phyloP scores from a whole-genome alignment of 2,888 invertebrate species.

The Tuberolachnus salignus region DNA sequence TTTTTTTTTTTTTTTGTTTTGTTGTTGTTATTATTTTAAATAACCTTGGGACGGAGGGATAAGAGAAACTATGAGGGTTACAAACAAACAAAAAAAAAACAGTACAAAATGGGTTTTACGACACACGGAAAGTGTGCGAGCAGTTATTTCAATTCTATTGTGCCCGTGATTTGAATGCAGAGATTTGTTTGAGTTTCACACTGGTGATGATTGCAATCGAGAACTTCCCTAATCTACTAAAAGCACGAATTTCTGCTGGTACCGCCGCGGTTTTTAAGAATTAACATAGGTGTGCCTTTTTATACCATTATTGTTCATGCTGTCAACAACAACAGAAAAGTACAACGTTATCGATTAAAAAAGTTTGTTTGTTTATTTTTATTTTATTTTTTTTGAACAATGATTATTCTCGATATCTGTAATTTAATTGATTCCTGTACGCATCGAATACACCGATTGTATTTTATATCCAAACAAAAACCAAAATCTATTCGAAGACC shows the following conservation, averaged over 20 bases:
- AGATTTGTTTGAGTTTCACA: constrained; percentile 17
- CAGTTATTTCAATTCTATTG: constrained; percentile 29
- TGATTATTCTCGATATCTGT: too few species aligned
- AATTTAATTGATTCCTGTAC: too few species aligned
- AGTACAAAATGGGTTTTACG: constrained; percentile 2
- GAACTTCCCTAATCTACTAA: constrained; percentile 33
- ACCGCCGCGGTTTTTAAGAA: neutral
- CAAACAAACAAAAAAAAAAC: neutral
- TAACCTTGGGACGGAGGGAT: neutral
- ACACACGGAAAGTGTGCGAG: neutral
- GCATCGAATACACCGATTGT: too few species aligned
- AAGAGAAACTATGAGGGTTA: neutral
- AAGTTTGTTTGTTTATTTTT: constrained; percentile 15
- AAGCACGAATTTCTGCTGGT: constrained; percentile 24
- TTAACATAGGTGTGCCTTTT: neutral
- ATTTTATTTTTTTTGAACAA: too few species aligned
- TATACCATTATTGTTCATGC: constrained; percentile 19
- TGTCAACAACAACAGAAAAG: constrained; percentile 7
- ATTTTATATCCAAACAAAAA: too few species aligned
- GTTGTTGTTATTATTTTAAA: constrained; percentile 12
- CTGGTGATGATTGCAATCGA: constrained; percentile 16
- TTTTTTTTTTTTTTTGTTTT: neutral
- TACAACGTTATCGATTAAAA: neutral
- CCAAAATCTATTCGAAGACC: too few species aligned
- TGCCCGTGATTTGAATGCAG: constrained; percentile 28